Conservation (phyloP, 2,888 invertebrate genomes). For the Trissolcus brochymenae region DNA sequence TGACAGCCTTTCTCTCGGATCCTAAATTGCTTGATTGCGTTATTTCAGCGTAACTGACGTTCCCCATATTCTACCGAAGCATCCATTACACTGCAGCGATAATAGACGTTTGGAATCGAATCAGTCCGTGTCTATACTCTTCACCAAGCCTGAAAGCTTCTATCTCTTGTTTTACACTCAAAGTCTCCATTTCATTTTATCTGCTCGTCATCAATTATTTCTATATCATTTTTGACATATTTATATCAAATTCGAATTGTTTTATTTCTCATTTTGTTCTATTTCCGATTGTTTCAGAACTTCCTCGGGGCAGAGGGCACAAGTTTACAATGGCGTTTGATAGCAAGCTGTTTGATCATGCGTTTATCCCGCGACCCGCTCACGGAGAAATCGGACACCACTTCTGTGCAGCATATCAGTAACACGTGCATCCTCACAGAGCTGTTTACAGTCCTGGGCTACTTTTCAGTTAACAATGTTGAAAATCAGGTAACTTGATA, state of each 20-base stretch:
- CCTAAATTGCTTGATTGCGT: conserved; percentile 64
- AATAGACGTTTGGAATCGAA: conserved; percentile 57
- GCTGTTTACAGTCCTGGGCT: conserved; percentile 88
- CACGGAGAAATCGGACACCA: conserved; percentile 61
- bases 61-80: conserved; percentile 55
- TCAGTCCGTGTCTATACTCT: conserved; percentile 51
- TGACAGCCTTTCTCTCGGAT: conserved; percentile 59
- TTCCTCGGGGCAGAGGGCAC: conserved; percentile 89
- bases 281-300: conserved; percentile 78
- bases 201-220: conserved; percentile 20
- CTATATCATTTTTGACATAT: background rate
- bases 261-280: background rate
- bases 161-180: conserved; percentile 43
- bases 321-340: conserved; percentile 91
- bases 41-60: conserved; percentile 57
- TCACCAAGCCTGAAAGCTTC: conserved; percentile 46
- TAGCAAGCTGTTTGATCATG: conserved; percentile 88
- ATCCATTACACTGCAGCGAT: conserved; percentile 56
- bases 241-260: no score
- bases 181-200: conserved; percentile 38
- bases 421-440: conserved; percentile 85
- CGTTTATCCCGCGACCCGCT: conserved; percentile 79
- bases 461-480: conserved; percentile 87
- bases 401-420: conserved; percentile 77
- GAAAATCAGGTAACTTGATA: conserved; percentile 83